Conservation (phyloP, 2,888 invertebrate species). For the Melinaea marsaeus region DNA sequence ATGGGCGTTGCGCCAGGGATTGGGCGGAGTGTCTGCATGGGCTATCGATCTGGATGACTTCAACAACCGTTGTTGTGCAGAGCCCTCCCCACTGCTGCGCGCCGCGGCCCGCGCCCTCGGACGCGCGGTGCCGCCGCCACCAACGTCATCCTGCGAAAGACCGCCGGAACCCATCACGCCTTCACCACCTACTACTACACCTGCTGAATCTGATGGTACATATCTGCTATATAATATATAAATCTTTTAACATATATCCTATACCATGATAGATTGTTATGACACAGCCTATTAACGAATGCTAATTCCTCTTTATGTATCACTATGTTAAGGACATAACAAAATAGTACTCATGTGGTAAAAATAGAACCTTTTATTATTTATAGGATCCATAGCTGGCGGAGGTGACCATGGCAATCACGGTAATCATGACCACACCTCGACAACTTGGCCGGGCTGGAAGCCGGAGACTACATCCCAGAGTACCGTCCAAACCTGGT, state of each 20-base stretch:
- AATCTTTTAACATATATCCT: background rate
- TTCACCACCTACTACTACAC: conserved; percentile 83
- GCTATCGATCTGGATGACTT: conserved; percentile 93
- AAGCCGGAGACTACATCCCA: conserved; percentile 49
- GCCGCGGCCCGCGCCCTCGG: conserved; percentile 88
- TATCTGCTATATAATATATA: background rate
- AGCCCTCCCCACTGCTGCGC: conserved; percentile 86
- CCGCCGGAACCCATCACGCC: conserved; percentile 87
- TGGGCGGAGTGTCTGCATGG: conserved; percentile 92
- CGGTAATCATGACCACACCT: conserved; percentile 45
- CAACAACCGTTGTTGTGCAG: conserved; percentile 88
- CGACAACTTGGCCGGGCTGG: conserved; percentile 71
- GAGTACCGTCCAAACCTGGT: conserved; percentile 56
- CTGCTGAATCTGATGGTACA: conserved; percentile 57
- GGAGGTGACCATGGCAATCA: conserved; percentile 48
- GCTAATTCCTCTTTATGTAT: too few species aligned
- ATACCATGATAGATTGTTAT: background rate
- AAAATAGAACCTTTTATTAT: too few species aligned
- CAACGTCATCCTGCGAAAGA: conserved; percentile 76
- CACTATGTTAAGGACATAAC: too few species aligned
- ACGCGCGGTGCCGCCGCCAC: conserved; percentile 46
- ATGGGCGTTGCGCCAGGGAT: conserved; percentile 84
- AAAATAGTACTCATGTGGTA: too few species aligned
- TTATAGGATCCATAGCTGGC: conserved; percentile 42
- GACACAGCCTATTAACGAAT: too few species aligned